Conservation (phyloP, 92 coral and sea anemone species). For the Palythoa caribaeorum region DNA sequence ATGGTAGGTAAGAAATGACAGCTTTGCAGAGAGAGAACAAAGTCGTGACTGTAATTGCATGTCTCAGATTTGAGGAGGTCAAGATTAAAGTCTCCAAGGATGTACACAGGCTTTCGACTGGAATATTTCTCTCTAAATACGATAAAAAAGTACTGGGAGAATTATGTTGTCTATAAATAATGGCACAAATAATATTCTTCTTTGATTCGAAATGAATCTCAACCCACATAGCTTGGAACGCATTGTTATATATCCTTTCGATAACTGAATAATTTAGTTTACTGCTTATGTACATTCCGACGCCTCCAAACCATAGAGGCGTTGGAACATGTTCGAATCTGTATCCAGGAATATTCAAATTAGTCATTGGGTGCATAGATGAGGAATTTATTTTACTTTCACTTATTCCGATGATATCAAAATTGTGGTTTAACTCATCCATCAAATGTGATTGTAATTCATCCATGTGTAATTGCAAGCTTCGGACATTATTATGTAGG, state of each 20-base stretch:
- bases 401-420: background rate
- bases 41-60: background rate
- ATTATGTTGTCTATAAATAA: background rate
- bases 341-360: background rate
- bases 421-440: background rate
- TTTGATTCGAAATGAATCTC: constrained; percentile 1
- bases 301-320: background rate
- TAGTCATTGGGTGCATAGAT: constrained; percentile 7
- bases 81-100: constrained; percentile 1
- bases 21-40: background rate
- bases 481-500: background rate
- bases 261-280: too few species aligned
- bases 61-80: constrained; percentile 6
- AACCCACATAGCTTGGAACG: background rate
- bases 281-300: background rate
- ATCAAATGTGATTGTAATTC: background rate
- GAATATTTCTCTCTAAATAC: background rate
- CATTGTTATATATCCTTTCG: background rate
- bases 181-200: background rate
- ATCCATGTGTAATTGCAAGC: background rate
- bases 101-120: background rate
- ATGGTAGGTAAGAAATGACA: background rate
- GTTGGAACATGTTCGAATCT: background rate
- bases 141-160: background rate
- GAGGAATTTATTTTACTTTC: background rate